phyloP scores from a whole-genome alignment of 1,140 invertebrate genomes.

The Leucophenga varia region DNA sequence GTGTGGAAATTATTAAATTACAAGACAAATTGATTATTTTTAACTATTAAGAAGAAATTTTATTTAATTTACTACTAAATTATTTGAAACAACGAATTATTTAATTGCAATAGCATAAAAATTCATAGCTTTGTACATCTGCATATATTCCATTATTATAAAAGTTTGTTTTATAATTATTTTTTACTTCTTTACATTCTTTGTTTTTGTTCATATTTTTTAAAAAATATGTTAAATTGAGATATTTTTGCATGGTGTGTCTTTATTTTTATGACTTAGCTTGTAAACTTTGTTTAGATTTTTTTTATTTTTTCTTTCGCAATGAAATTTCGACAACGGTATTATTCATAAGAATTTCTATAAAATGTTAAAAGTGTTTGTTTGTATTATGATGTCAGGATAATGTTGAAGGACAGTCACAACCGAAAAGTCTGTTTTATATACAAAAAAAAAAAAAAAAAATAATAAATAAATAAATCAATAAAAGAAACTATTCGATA shows the following conservation, averaged over 20 bases:
- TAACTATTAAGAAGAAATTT: not conserved
- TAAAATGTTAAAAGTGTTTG: slow-evolving; percentile 3
- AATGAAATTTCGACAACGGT: too few relatives aligned
- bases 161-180: slow-evolving; percentile 23
- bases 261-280: slow-evolving; percentile 3
- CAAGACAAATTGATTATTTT: too few relatives aligned
- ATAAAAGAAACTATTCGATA: too few relatives aligned
- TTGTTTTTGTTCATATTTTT: slow-evolving; percentile 21
- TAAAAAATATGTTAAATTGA: slow-evolving; percentile 17
- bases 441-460: too few relatives aligned
- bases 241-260: slow-evolving; percentile 28
- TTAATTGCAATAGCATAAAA: slow-evolving; percentile 18
- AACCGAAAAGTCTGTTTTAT: too few relatives aligned
- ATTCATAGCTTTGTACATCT: slow-evolving; percentile 17
- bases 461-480: too few relatives aligned
- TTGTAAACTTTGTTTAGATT: slow-evolving; percentile 6
- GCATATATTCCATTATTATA: slow-evolving; percentile 20
- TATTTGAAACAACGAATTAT: slow-evolving; percentile 7
- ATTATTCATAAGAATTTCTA: slow-evolving; percentile 1
- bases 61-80: slow-evolving; percentile 12
- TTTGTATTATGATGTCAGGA: slow-evolving; percentile 6
- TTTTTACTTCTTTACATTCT: too few relatives aligned
- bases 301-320: slow-evolving; percentile 3
- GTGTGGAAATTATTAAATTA: too few relatives aligned
- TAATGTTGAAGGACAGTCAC: too few relatives aligned